These are phyloP conservation scores for Pholis gunnellus DNA, from an alignment of 2,113 vertebrate genomes.

Conservation along the genomic window DNA sequence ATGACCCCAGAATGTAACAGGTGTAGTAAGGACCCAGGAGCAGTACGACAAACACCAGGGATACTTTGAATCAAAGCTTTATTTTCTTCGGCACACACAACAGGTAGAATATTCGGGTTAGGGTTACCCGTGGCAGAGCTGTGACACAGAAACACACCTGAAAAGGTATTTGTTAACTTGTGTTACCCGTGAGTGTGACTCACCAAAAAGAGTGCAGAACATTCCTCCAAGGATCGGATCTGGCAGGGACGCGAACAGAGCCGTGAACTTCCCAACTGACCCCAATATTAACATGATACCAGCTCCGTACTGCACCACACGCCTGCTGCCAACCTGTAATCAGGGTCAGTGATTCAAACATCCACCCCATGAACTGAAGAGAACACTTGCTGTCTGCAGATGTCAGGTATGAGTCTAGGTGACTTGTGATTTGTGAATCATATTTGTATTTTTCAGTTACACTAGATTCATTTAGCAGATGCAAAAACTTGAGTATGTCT, in stretches of 20 bases:
- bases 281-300: slow-evolving; percentile 94
- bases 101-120: too few relatives aligned
- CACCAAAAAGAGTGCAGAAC: slow-evolving; percentile 98
- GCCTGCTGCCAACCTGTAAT: slow-evolving; percentile 93
- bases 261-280: slow-evolving; percentile 94
- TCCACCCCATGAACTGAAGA: background rate
- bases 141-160: background rate
- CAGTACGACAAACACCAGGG: too few relatives aligned
- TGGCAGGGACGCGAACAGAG: slow-evolving; percentile 94
- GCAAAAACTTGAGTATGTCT: background rate
- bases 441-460: background rate
- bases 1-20: background rate
- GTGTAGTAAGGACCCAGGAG: too few relatives aligned
- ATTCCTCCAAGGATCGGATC: slow-evolving; percentile 96
- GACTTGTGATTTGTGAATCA: background rate
- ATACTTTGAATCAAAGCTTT: too few relatives aligned
- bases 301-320: slow-evolving; percentile 96
- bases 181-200: slow-evolving; percentile 34
- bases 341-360: slow-evolving; percentile 9
- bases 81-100: too few relatives aligned
- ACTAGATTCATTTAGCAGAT: background rate
- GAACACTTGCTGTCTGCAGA: background rate
- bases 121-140: too few relatives aligned
- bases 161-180: background rate
- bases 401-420: background rate